Evolutionary conservation across 1,140 invertebrate species (phyloP), one percentile per base, ranked within the genome.

Genomic region (Pseudomyrmex concolor): DNA sequence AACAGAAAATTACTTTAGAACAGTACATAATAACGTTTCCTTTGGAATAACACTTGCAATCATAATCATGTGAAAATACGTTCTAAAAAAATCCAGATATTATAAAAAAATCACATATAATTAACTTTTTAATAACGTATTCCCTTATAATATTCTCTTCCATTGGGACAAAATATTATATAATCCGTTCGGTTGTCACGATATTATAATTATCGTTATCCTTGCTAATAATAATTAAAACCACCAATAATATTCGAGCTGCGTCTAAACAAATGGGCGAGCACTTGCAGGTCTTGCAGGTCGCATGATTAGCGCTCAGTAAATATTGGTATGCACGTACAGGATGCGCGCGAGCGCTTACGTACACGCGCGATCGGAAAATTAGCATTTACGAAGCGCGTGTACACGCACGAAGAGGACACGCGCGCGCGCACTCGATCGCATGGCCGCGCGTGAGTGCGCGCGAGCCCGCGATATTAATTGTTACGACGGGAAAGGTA

Each of bases 401-500:
- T 55, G 48, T 59, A 72, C 73, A 45, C 64, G 82, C 19, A 80
- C 64, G 55, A 9, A 48, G 13, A 48, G n/a, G 17, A 43, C 60
- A 8, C 71, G 22, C 17, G 9, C 70, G 43, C 51, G 66, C 63
- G 78, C 22, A 51, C 74, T 50, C 48, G 43, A 22, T 19, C 22
- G 48, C 13, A 9, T 59, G 54, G 22, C 19, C 50, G 9, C 59
- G 15, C 19, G 51, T n/a, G 17, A 1, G 50, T 15, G 25, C 67
- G 76, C 17, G 55, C 48, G 71, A 50, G 54, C 22, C n/a, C 86
- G 83, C 83, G 86, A 90, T 92, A 94, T 93, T 91, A 93, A 93
- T 94, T 94, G 93, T 93, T 93, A 92, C 91, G 90, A 93, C 90
- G 89, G 88, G 84, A 93, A 94, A 93, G 91, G 91, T 91, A 94